phyloP scores from a whole-genome alignment of 2,113 vertebrate genomes.

The Eonycteris spelaea region DNA sequence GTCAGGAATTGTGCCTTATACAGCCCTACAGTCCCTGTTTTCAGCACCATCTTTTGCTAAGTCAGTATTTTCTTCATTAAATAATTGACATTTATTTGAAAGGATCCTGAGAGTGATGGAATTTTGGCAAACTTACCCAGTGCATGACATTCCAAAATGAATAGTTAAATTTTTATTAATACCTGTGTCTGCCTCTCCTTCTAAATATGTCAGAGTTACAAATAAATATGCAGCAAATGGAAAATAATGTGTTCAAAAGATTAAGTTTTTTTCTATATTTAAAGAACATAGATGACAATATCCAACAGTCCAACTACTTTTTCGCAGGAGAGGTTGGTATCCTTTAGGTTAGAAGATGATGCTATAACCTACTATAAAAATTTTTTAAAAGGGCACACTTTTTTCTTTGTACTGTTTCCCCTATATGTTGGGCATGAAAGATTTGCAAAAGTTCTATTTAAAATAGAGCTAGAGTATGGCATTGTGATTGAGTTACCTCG shows the following conservation, averaged over 20 bases:
- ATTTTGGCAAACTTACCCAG: neutral
- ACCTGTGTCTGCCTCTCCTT: neutral
- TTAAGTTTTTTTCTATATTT: neutral
- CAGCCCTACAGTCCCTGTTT: neutral
- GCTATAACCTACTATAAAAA: neutral
- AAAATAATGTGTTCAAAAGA: neutral
- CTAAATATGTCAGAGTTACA: neutral
- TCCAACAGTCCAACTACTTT: neutral
- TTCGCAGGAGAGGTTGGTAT: neutral
- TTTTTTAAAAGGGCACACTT: neutral
- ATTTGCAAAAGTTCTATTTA: constrained; percentile 23
- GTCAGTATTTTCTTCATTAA: neutral
- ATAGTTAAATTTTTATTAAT: neutral
- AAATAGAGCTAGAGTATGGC: neutral
- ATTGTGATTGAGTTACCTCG: constrained; percentile 34
- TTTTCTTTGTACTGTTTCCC: neutral
- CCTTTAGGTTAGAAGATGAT: neutral
- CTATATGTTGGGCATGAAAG: neutral
- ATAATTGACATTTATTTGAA: neutral
- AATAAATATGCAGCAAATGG: neutral
- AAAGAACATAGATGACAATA: neutral
- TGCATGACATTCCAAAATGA: neutral
- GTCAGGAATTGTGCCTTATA: neutral
- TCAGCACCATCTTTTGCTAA: neutral
- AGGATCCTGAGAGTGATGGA: neutral